Percentiles rank a stretch among this genome's conserved stretches.
phyloP scores from a whole-genome alignment of 2,113 vertebrate species.

The Promerops cafer region DNA sequence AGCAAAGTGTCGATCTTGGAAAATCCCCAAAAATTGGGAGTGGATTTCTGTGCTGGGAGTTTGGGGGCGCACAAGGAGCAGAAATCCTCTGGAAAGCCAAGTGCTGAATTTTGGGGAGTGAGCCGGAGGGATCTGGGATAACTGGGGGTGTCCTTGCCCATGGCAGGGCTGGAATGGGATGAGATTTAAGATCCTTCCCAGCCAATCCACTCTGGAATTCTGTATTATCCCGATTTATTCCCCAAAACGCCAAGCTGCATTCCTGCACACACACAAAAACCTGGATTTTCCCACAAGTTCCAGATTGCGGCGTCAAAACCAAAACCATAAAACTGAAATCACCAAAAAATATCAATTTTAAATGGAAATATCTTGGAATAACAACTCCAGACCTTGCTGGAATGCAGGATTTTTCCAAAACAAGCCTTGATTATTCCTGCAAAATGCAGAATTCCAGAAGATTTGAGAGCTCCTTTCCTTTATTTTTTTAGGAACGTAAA shows the following conservation, averaged over 20 bases:
- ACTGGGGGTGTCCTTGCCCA: too few relatives aligned
- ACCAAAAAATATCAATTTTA: neutral
- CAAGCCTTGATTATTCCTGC: neutral
- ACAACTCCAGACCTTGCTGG: neutral
- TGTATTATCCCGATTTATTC: neutral
- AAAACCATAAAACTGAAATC: neutral
- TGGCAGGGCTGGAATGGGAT: neutral
- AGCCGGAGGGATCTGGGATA: neutral
- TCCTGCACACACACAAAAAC: neutral
- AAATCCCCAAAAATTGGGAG: rapidly evolving
- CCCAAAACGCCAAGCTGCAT: neutral
- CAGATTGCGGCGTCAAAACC: neutral
- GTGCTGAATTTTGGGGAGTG: neutral
- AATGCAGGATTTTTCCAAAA: neutral
- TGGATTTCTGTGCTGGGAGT: neutral
- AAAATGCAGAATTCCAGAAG: neutral
- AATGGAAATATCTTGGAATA: neutral
- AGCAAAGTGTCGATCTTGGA: rapidly evolving
- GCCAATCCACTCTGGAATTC: neutral
- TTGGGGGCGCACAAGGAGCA: neutral
- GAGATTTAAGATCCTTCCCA: neutral
- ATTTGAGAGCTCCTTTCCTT: neutral
- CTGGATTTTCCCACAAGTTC: rapidly evolving
- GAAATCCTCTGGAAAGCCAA: neutral
- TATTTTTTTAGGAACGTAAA: neutral